Evolutionary conservation across 1,140 invertebrate genomes (phyloP).

Genomic region (Saxidomus purpurata): DNA sequence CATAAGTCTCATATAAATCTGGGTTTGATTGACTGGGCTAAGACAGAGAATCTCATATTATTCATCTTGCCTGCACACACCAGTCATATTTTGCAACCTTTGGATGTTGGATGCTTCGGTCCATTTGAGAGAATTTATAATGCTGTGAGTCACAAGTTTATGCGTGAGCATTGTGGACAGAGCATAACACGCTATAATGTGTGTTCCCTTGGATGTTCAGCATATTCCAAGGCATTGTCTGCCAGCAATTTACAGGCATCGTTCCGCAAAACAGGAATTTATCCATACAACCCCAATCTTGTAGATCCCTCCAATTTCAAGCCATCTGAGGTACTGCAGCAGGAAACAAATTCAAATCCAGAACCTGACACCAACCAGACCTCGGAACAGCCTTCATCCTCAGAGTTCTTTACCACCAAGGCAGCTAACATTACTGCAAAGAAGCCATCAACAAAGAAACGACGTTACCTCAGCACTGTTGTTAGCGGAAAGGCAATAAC

Average conservation of each 20-base stretch:
- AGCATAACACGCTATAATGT: conserved; percentile 30
- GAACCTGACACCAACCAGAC: background rate
- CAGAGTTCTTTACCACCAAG: background rate
- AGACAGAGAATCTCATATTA: conserved; percentile 66
- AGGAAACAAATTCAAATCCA: background rate
- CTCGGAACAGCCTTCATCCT: background rate
- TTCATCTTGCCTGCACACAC: conserved; percentile 74
- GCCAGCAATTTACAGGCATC: conserved; percentile 31
- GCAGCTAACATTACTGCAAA: background rate
- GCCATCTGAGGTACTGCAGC: conserved; percentile 13
- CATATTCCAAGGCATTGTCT: conserved; percentile 16
- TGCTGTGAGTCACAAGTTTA: conserved; percentile 10
- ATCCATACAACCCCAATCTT: conserved; percentile 42
- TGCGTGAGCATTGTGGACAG: conserved; percentile 16
- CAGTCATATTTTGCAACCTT: conserved; percentile 67
- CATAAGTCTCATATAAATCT: conserved; percentile 75
- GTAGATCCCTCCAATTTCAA: conserved; percentile 33
- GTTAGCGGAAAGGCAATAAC: conserved; percentile 26
- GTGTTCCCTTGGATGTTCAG: background rate
- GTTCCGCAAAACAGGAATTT: conserved; percentile 56
- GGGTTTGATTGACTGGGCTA: conserved; percentile 58
- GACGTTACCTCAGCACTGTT: conserved; percentile 5
- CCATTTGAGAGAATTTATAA: conserved; percentile 65
- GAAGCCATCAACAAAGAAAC: conserved; percentile 21
- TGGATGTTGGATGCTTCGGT: conserved; percentile 69